Evolutionary conservation across 2,888 invertebrate genomes (phyloP), one percentile per base, ranked within the genome.

Genomic region (Apotomis betuletana): DNA sequence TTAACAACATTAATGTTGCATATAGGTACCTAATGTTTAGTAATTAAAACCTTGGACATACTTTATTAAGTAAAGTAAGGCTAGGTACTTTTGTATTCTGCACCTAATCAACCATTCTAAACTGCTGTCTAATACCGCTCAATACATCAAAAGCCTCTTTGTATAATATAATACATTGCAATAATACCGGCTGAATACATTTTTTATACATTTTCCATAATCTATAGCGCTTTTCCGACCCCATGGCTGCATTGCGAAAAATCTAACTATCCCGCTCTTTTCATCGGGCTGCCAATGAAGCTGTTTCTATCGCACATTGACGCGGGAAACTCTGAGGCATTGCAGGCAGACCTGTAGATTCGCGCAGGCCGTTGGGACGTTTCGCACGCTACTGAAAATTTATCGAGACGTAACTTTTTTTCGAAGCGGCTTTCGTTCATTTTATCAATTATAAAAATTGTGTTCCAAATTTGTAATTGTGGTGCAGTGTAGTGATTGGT

Each of bases 281-380:
- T 80, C 10, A 27, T 5, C 0, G 15, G 9, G 52, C 70, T 76
- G 78, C 73, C 49, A 10, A 51, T 79, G 36, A 51, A 12, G 71
- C 73, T 69, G 61, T 89, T 85, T 77, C 84, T 64, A 67, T 87
- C 74, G 74, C 58, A 44, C 76, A 68, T 77, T 77, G 79, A 78
- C 86, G 91, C 89, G 91, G 92, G 90, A 87, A 90, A 88, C 80
- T 81, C 76, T 81, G 81, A 80, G 83, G 85, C 85, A 83, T 76
- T 86, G 87, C 85, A 80, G 85, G 74, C 87, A 92, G 92, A 92
- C 90, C 89, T 91, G 91, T 90, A 88, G 90, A 87, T 89, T 88
- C 87, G 79, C 85, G 85, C 85, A 87, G 76, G 81, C 77, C 77
- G 88, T 71, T 41, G 78, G 81, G 85, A 89, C 92, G 92, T 85